Base-by-base conservation (phyloP, 2,888 invertebrate genomes). In the Drosophila ochracea region DNA sequence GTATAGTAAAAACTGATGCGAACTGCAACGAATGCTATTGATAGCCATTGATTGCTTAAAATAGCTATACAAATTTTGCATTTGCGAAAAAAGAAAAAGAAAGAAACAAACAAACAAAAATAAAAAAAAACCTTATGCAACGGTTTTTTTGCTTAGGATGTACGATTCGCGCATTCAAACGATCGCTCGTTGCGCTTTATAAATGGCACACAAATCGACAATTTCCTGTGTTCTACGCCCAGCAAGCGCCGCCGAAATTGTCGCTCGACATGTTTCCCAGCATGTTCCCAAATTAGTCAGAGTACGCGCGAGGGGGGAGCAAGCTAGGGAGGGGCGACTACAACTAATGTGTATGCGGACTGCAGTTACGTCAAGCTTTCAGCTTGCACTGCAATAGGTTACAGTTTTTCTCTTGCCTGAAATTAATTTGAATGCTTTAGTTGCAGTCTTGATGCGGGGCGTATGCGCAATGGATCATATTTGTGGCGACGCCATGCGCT, bases 121-220 rank as follows among this genome's bases (percentile, higher is more conserved):
- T 3, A 25, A 33, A 53, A 54, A 11, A 33, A 39, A 47, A 19
- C 13, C 64, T 77, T 77, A 77, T 77, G 77, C 73, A 77, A 77
- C 54, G n/a, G 30, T 64, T 60, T 54, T 25, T 70, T 60, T 61
- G 63, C 66, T 68, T 65, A 71, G 72, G 68, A 73, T 76, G 73
- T 67, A n/a, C 21, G 25, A 37, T 59, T 66, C 65, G 59, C 30
- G 30, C 58, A 58, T 69, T 68, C 60, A 52, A 61, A 92, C 93
- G 83, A 88, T 85, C 82, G 71, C 55, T 64, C 43, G 62, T 62
- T 76, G 69, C 69, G 74, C 72, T 91, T 91, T 82, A 72, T 76
- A 92, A 92, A 91, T 90, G 81, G 67, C 80, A 75, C 78, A 84
- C 90, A 91, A 84, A 91, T 91, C 86, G 87, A 91, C 87, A 76